Evolutionary conservation across 2,888 invertebrate genomes (phyloP).

Genomic region (Leptogaster cylindrica): DNA sequence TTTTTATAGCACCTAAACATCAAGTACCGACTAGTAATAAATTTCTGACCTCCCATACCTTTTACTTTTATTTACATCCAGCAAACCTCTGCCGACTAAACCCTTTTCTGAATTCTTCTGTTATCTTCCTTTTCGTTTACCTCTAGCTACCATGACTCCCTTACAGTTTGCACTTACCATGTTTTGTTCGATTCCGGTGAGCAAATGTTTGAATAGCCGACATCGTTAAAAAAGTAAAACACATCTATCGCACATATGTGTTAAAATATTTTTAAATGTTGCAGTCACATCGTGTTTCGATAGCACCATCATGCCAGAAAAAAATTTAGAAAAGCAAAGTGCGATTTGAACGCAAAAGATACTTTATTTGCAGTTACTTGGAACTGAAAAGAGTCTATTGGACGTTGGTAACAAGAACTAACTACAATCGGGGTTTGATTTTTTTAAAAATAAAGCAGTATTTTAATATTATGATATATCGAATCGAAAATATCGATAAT

Average conservation of each 20-base stretch:
- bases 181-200: conserved; percentile 30
- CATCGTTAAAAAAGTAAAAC: conserved; percentile 42
- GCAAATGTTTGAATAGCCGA: conserved; percentile 45
- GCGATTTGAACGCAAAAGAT: conserved; percentile 5
- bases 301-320: conserved; percentile 44
- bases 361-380: conserved; percentile 17
- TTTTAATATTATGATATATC: too few species aligned
- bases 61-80: conserved; percentile 31
- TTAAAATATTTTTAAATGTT: conserved; percentile 56
- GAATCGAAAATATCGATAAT: too few species aligned
- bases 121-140: conserved; percentile 30
- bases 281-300: conserved; percentile 44
- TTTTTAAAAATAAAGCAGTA: too few species aligned
- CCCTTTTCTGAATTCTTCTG: conserved; percentile 14
- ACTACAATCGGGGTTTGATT: too few species aligned
- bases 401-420: too few species aligned
- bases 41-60: conserved; percentile 45
- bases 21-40: conserved; percentile 26
- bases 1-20: conserved; percentile 7
- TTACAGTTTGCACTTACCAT: conserved; percentile 40
- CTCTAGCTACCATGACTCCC: conserved; percentile 10
- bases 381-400: too few species aligned
- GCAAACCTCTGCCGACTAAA: conserved; percentile 14
- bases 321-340: conserved; percentile 20
- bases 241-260: conserved; percentile 59